phyloP scores from a whole-genome alignment of 2,797 vertebrate species.

The Argentina silus region DNA sequence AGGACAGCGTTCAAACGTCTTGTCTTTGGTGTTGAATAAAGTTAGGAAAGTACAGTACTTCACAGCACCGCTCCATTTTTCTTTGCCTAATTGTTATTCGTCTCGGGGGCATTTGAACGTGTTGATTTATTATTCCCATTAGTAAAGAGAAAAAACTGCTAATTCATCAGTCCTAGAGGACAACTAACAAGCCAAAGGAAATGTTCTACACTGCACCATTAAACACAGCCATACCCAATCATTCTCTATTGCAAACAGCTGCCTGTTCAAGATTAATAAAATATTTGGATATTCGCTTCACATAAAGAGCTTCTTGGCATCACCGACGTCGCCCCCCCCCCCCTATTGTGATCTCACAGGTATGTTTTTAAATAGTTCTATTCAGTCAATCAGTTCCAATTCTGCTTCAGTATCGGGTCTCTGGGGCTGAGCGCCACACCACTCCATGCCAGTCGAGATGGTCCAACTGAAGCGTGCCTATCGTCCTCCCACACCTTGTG shows the following conservation, averaged over 20 bases:
- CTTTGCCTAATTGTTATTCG: constrained; percentile 36
- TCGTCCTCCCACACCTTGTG: constrained; percentile 10
- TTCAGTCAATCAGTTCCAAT: constrained; percentile 46
- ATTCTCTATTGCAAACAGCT: constrained; percentile 68
- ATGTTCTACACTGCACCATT: constrained; percentile 42
- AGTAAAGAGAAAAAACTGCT: constrained; percentile 44
- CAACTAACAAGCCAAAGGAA: constrained; percentile 50
- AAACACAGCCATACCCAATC: constrained; percentile 40
- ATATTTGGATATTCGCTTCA: constrained; percentile 35
- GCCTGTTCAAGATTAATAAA: constrained; percentile 53
- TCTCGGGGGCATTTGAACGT: constrained; percentile 34
- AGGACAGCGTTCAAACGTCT: no score
- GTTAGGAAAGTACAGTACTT: neutral
- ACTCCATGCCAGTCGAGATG: constrained; percentile 14
- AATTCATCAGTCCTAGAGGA: constrained; percentile 59
- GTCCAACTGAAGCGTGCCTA: constrained; percentile 19
- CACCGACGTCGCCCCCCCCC: constrained; percentile 37
- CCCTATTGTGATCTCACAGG: constrained; percentile 34
- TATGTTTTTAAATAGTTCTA: constrained; percentile 59
- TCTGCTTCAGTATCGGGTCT: constrained; percentile 6
- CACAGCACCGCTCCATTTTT: constrained; percentile 25
- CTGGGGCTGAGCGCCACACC: neutral
- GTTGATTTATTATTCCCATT: constrained; percentile 58
- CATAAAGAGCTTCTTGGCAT: constrained; percentile 45
- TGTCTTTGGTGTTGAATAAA: no score